Conservation (phyloP, 2,797 vertebrate genomes). For the Gallirallus australis region DNA sequence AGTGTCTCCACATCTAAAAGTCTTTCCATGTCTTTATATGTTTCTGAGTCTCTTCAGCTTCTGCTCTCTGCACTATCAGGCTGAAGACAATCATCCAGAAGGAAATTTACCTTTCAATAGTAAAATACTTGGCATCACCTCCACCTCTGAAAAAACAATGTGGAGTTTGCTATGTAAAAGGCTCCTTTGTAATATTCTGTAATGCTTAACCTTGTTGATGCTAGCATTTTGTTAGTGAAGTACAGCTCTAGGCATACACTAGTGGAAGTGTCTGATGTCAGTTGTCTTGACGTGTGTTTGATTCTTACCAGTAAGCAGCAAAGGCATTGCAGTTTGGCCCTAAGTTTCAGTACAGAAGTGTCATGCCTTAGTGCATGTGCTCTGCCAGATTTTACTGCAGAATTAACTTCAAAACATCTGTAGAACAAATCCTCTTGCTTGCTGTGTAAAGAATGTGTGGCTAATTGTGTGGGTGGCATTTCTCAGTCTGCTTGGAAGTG, state of each 20-base stretch:
- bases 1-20: not conserved
- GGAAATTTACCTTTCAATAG: not conserved
- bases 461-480: constrained; percentile 42
- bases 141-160: not conserved
- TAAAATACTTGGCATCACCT: not conserved
- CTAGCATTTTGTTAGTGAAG: not conserved
- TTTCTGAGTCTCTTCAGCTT: not conserved
- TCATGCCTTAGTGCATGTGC: not conserved
- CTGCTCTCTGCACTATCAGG: not conserved
- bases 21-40: not conserved
- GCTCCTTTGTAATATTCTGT: not conserved
- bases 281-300: not conserved
- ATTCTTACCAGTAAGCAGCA: not conserved
- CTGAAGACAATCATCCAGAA: not conserved
- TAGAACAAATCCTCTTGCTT: not conserved
- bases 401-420: constrained; percentile 50
- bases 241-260: not conserved
- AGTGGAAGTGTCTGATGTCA: not conserved
- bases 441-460: not conserved
- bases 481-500: constrained; percentile 35
- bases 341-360: not conserved
- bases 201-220: not conserved
- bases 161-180: not conserved
- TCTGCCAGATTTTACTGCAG: not conserved
- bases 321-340: not conserved